Evolutionary conservation across 92 coral and sea anemone species (phyloP), one percentile per base, ranked within the genome.

Genomic region (Desmophyllum pertusum): DNA sequence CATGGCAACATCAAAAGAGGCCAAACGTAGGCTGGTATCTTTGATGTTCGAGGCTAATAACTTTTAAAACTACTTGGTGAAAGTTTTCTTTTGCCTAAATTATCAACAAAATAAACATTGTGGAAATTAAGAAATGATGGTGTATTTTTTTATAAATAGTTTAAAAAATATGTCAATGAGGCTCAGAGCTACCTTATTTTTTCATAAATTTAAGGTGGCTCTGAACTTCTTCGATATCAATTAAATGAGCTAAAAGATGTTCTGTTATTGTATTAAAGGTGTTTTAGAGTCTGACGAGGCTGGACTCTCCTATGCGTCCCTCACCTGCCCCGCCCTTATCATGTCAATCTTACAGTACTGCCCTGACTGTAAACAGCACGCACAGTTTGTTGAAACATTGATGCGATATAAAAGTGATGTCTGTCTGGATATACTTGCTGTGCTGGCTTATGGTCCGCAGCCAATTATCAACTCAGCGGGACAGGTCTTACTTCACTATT

Each of bases 311-410:
- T 96, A 96, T 92, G 98, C 98, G 0, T 89, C 91, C 29, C 89
- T 96, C 37, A 86, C 94, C 48, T 93, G 95, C 84, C 95, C 99
- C 0, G 91, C 99, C 37, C 84, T 96, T 57, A 89, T 94, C 74
- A 96, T 96, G 99, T 90, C 93, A 2, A 88, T 94, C 35, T 86
- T 96, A 10, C 96, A 94, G 82, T 94, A 94, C 91, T 96, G 99
- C 50, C 94, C 95, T 17, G 98, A 92, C 81, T 88, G 98, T 62
- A 96, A 94, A 50, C 98, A 96, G 83, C 99, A 96, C 77, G 99
- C 99, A 31, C 95, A 96, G 87, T 90, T 96, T 69, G 87, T 96
- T 63, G 99, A 96, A 84, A 90, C 99, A 45, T 78, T 96, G 77
- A 96, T 96, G 99, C 90, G 95, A 70, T 95, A 82, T 72, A 96